Evolutionary conservation across 2,888 invertebrate genomes (phyloP).

Genomic region (Drosophila emarginata): DNA sequence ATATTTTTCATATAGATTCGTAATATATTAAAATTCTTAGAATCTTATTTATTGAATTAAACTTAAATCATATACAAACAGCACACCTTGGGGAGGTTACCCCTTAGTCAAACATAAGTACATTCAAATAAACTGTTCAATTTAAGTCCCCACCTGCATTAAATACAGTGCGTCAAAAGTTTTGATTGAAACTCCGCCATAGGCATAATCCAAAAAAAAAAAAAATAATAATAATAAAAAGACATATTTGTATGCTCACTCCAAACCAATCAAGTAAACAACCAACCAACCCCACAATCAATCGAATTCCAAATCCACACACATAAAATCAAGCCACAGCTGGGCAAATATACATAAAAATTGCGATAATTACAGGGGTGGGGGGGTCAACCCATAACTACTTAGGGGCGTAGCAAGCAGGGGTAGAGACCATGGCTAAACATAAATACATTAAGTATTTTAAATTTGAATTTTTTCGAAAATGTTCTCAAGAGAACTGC

Average conservation of each 20-base stretch:
- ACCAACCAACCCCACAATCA: constrained; percentile 35
- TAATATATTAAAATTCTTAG: background rate
- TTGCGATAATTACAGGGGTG: constrained; percentile 24
- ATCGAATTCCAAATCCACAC: constrained; percentile 41
- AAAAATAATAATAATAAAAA: background rate
- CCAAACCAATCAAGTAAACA: constrained; percentile 12
- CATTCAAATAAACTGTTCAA: background rate
- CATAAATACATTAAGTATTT: no score
- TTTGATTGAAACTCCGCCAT: constrained; percentile 26
- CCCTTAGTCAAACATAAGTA: constrained; percentile 1
- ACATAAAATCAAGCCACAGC: constrained; percentile 27
- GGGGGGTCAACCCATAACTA: background rate
- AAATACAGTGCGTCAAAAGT: constrained; percentile 13
- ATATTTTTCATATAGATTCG: background rate
- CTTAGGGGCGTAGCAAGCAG: background rate
- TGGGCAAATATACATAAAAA: constrained; percentile 31
- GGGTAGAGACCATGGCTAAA: no score
- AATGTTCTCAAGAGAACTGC: no score
- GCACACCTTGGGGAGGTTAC: background rate
- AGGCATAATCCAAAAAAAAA: constrained; percentile 40
- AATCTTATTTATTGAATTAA: background rate
- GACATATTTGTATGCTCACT: constrained; percentile 45
- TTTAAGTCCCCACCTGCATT: constrained; percentile 49
- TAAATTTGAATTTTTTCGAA: no score
- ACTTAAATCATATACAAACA: background rate